Evolutionary conservation across 2,888 invertebrate genomes (phyloP).

Genomic region (Belgica antarctica): DNA sequence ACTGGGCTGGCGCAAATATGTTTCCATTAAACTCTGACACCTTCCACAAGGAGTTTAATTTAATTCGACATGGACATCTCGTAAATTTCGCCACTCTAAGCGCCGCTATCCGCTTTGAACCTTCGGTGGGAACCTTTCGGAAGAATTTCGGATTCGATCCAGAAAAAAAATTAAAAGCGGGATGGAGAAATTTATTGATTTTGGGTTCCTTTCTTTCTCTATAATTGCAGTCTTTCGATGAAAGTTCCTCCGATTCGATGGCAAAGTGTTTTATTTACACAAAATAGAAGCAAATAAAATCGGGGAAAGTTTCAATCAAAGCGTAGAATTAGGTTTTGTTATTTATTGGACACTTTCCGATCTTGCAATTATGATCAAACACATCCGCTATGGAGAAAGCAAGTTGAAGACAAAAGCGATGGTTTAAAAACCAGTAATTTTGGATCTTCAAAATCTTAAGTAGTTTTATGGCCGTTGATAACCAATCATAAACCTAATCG

Average conservation of each 20-base stretch:
- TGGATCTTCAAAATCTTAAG: neutral
- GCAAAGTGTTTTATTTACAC: constrained; percentile 34
- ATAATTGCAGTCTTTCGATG: constrained; percentile 36
- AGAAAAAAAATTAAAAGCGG: constrained; percentile 26
- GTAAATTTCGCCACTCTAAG: constrained; percentile 24
- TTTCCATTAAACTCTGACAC: constrained; percentile 38
- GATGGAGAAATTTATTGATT: constrained; percentile 28
- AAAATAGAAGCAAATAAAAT: constrained; percentile 26
- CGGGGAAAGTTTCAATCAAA: neutral
- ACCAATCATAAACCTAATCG: constrained; percentile 13
- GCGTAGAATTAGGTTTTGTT: neutral
- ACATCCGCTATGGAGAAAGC: constrained; percentile 3
- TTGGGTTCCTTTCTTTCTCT: constrained; percentile 27
- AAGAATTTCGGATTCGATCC: neutral
- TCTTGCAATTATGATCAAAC: constrained; percentile 9
- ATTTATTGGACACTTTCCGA: constrained; percentile 12
- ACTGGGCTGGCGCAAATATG: constrained; percentile 29
- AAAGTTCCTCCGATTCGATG: neutral
- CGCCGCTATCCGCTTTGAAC: constrained; percentile 26
- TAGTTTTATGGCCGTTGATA: neutral
- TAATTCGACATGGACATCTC: constrained; percentile 25
- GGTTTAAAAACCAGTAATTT: constrained; percentile 17
- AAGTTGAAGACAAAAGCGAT: neutral
- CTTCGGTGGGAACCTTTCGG: neutral
- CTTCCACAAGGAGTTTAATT: constrained; percentile 26